Base-by-base conservation (phyloP, 1,140 invertebrate species). In the Nixonia krombeini region DNA sequence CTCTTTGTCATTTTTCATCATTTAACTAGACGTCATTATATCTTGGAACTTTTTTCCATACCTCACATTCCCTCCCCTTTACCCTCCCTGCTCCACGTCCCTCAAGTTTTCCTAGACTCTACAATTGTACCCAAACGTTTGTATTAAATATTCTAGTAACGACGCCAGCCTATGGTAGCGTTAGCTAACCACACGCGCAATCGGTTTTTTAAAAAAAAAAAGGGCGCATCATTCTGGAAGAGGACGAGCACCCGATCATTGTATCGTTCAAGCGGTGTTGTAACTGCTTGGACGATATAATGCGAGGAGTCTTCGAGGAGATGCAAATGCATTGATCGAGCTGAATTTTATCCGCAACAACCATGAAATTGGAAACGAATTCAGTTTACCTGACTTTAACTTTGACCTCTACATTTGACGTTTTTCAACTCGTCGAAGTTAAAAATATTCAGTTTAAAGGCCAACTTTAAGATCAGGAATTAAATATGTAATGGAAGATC, bases 121-220 rank as follows among this genome's bases (percentile, higher is more conserved):
- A 35, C 18, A 10, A 51, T 52, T 47, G 41, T 52, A 72, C 68
- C 40, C 47, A 56, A 58, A 61, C 47, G 61, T 64, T 75, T 76
- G 73, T 74, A 72, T 75, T 61, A 72, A 70, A 75, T 74, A 72
- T 76, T 68, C 40, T 49, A 67, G 61, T 70, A 70, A 73, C 52
- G 63, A 44, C 38, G 16, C 23, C 35, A 59, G 55, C 59, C 57
- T 70, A 72, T 15, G 70, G 49, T 72, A 56, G 33, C 33, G 33
- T 35, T 35, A 13, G 33, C 12, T 49, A 63, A 65, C 62, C 49
- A 49, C 59, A 42, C 70, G 64, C 52, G 35, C 47, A 55, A 71
- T 37, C 9, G 9, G 25, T 9, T 25, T 52, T 58, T 58, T 50
- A 47, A 50, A 31, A 25, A 29, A 4, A 7, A 21, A 38, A 16